Evolutionary conservation across 2,888 invertebrate species (phyloP).

Genomic region (Yponomeuta evonymella): DNA sequence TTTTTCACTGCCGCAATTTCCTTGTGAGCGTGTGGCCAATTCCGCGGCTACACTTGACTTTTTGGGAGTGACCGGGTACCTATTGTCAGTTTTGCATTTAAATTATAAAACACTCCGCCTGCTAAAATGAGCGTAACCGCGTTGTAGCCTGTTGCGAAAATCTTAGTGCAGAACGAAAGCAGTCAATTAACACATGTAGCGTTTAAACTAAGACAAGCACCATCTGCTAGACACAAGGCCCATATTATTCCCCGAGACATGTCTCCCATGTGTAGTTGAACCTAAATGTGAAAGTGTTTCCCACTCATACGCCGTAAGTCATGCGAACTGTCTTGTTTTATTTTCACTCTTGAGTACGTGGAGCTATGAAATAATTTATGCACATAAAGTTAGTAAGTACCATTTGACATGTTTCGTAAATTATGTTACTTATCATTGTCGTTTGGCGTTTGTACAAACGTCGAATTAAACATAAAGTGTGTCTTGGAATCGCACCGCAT

Average conservation of each 20-base stretch:
- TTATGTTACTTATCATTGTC: neutral
- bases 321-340: neutral
- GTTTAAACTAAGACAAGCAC: neutral
- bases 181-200: neutral
- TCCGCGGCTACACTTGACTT: neutral
- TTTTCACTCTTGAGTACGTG: constrained; percentile 15
- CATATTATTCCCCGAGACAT: neutral
- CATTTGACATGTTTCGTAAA: neutral
- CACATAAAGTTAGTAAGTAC: neutral
- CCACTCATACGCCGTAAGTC: constrained; percentile 8
- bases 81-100: too few species aligned
- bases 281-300: constrained; percentile 4
- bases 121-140: too few species aligned
- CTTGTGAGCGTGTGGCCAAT: neutral
- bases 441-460: neutral
- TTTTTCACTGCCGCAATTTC: constrained; percentile 10
- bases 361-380: neutral
- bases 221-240: constrained; percentile 14
- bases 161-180: neutral
- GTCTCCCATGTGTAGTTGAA: constrained; percentile 11
- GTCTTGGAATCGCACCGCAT: neutral
- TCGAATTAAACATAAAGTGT: neutral
- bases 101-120: too few species aligned
- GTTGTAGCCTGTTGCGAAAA: neutral
- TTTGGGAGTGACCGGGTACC: too few species aligned